These are phyloP conservation scores for Endomychus coccineus DNA, from an alignment of 2,888 invertebrate genomes.

Conservation along the genomic window DNA sequence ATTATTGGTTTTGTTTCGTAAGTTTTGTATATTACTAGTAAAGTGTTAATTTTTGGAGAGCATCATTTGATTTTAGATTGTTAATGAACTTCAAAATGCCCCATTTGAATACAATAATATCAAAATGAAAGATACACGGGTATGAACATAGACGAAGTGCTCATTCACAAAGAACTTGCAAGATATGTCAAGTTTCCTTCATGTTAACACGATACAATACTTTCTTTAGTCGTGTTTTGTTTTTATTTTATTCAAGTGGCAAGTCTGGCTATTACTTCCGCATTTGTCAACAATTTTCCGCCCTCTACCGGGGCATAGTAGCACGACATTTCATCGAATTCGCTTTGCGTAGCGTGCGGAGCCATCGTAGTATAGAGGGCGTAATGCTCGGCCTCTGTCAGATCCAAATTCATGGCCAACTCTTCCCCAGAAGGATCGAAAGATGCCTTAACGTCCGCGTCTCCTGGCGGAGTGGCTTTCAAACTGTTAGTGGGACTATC, in stretches of 20 bases:
- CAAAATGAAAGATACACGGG: too few relatives aligned
- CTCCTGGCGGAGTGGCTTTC: not conserved
- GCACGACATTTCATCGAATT: conserved; percentile 82
- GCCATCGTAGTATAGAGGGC: conserved; percentile 81
- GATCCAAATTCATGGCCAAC: conserved; percentile 47
- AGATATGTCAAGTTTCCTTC: conserved; percentile 2
- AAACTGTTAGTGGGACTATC: conserved; percentile 31
- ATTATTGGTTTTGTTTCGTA: too few relatives aligned
- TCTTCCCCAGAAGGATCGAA: conserved; percentile 4
- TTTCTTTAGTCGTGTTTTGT: not conserved
- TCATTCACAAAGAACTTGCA: not conserved
- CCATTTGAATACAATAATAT: too few relatives aligned
- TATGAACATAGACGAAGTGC: too few relatives aligned
- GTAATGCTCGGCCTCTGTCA: conserved; percentile 83
- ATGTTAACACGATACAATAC: not conserved
- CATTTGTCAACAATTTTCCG: conserved; percentile 53
- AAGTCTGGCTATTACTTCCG: conserved; percentile 30
- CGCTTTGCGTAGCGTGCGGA: conserved; percentile 77
- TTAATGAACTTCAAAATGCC: too few relatives aligned
- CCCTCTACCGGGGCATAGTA: conserved; percentile 81
- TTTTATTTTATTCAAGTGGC: conserved; percentile 5
- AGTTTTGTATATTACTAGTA: too few relatives aligned
- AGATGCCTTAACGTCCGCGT: not conserved
- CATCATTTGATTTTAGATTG: too few relatives aligned
- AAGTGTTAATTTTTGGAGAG: too few relatives aligned